phyloP scores from a whole-genome alignment of 2,113 vertebrate species.

The Protobothrops mucrosquamatus region DNA sequence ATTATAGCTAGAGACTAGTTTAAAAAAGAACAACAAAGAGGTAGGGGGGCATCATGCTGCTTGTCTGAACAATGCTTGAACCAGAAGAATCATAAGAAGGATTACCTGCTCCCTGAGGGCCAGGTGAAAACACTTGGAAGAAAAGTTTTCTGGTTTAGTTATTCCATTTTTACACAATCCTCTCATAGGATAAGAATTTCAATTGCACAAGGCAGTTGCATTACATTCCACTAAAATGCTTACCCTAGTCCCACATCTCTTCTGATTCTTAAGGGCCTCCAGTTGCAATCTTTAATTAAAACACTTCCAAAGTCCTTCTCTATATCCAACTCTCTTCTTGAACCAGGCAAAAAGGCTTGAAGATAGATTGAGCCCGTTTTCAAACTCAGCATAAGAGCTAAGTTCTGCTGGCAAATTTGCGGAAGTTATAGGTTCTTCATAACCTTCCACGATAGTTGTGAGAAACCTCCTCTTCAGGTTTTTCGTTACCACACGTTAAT shows the following conservation, averaged over 20 bases:
- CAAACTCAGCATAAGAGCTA: rapidly evolving
- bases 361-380: not conserved
- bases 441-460: no score
- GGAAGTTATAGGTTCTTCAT: no score
- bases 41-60: not conserved
- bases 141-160: not conserved
- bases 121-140: not conserved
- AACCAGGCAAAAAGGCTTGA: not conserved
- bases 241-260: not conserved
- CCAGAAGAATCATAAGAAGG: not conserved
- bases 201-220: not conserved
- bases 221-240: not conserved
- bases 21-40: not conserved
- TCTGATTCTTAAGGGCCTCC: not conserved
- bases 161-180: not conserved
- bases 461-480: no score
- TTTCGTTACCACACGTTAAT: no score
- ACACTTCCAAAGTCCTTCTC: not conserved
- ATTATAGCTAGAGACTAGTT: not conserved
- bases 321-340: not conserved
- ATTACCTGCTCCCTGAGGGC: no score
- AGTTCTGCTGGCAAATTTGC: rapidly evolving
- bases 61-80: not conserved
- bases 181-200: not conserved
- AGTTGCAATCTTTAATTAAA: not conserved